These are phyloP conservation scores for Glyptemys insculpta DNA, from an alignment of 2,797 vertebrate genomes.

Conservation along the genomic window DNA sequence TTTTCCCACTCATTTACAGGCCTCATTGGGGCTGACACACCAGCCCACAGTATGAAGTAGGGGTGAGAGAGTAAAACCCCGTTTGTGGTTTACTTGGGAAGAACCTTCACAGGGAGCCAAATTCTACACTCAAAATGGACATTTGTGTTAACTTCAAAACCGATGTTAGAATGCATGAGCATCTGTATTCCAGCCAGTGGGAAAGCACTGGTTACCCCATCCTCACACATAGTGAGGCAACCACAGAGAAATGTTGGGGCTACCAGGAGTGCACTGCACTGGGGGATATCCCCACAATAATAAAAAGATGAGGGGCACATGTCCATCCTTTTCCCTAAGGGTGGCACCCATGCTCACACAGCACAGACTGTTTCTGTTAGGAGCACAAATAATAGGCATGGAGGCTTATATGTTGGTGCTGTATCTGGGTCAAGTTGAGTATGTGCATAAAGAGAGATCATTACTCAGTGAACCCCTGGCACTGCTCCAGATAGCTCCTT, in stretches of 20 bases:
- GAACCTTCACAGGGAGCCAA: not conserved
- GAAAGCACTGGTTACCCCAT: not conserved
- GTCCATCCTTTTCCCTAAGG: not conserved
- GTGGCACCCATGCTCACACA: not conserved
- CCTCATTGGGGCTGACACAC: not conserved
- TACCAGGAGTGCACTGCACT: not conserved
- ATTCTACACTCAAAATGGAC: not conserved
- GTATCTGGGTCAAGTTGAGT: not conserved
- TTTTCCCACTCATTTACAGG: constrained; percentile 26
- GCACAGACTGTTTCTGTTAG: not conserved
- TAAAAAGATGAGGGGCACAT: not conserved
- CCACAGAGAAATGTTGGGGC: not conserved
- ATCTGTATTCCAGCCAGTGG: not conserved
- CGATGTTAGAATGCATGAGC: too few relatives aligned
- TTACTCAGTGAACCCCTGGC: not conserved
- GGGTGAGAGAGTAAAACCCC: not conserved
- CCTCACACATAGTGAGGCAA: not conserved
- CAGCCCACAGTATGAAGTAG: not conserved
- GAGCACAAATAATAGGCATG: not conserved
- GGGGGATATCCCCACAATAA: not conserved
- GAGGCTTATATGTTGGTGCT: not conserved
- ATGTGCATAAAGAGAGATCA: not conserved
- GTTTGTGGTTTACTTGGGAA: too few relatives aligned
- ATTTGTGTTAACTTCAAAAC: not conserved
- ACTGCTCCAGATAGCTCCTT: not conserved